Conservation (phyloP, 2,113 vertebrate species). For the Colius striatus region DNA sequence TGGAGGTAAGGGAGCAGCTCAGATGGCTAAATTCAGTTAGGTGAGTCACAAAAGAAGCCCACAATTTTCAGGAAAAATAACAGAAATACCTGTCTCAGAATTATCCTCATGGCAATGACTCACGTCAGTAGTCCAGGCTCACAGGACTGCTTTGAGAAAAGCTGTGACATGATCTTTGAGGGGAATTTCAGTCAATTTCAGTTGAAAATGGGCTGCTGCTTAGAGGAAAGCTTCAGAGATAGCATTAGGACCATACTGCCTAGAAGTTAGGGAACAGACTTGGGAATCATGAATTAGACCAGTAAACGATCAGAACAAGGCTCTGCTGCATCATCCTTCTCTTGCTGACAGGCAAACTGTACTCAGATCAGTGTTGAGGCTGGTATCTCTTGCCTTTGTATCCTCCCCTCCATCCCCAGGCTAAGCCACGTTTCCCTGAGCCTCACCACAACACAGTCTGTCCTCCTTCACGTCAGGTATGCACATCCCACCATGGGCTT, state of each 20-base stretch:
- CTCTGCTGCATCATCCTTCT: not conserved
- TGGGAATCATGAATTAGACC: not conserved
- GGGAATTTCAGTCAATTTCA: not conserved
- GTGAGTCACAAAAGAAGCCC: not conserved
- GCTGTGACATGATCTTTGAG: not conserved
- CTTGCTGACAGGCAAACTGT: not conserved
- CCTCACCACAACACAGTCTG: not conserved
- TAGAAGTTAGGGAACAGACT: not conserved
- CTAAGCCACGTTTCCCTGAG: not conserved
- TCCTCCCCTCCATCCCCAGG: not conserved
- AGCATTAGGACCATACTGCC: too few relatives aligned
- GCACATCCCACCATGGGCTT: not conserved
- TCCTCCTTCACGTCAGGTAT: not conserved
- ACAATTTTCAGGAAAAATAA: not conserved
- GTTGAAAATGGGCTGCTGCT: not conserved
- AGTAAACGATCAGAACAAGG: not conserved
- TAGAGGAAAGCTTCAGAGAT: not conserved
- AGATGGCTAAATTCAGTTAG: not conserved
- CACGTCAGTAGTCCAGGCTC: not conserved
- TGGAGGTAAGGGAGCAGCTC: not conserved
- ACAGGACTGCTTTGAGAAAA: not conserved
- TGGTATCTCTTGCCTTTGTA: not conserved
- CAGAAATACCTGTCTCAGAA: not conserved
- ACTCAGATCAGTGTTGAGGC: not conserved
- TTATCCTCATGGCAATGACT: not conserved